Percentiles rank a stretch among this genome's conserved stretches.
Conservation (phyloP, 2,888 invertebrate genomes). For the Priapulus caudatus region DNA sequence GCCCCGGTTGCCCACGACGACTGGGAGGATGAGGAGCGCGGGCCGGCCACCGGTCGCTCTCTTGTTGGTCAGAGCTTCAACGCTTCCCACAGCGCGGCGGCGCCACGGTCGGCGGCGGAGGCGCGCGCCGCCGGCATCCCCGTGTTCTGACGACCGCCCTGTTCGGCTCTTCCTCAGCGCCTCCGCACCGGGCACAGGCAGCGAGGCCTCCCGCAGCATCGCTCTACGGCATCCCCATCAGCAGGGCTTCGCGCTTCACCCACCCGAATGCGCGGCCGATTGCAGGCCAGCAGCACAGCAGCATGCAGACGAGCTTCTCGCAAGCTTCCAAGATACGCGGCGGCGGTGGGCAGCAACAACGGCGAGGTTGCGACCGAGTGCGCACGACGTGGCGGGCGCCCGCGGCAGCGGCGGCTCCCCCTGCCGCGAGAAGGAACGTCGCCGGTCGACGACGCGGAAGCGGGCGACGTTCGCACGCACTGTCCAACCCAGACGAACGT, state of each 20-base stretch:
- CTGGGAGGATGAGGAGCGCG: too few species aligned
- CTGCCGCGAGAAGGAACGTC: background rate
- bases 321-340: too few species aligned
- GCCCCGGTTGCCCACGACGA: too few species aligned
- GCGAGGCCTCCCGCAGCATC: too few species aligned
- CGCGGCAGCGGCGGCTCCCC: too few species aligned
- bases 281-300: too few species aligned
- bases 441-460: too few species aligned
- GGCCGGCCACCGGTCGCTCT: background rate
- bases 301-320: background rate
- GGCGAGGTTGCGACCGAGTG: background rate
- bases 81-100: background rate
- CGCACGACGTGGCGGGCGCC: too few species aligned
- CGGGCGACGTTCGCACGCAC: conserved; percentile 1
- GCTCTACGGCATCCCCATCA: too few species aligned
- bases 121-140: background rate
- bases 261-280: background rate
- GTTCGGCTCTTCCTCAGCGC: background rate
- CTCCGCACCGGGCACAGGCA: background rate
- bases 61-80: background rate
- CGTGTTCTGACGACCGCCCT: background rate
- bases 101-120: background rate
- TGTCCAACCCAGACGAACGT: conserved; percentile 1
- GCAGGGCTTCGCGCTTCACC: too few species aligned
- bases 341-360: too few species aligned